Percentiles rank a stretch among this genome's conserved stretches.
phyloP scores from a whole-genome alignment of 92 coral and sea anemone species.

The Chrysogorgia sp. region DNA sequence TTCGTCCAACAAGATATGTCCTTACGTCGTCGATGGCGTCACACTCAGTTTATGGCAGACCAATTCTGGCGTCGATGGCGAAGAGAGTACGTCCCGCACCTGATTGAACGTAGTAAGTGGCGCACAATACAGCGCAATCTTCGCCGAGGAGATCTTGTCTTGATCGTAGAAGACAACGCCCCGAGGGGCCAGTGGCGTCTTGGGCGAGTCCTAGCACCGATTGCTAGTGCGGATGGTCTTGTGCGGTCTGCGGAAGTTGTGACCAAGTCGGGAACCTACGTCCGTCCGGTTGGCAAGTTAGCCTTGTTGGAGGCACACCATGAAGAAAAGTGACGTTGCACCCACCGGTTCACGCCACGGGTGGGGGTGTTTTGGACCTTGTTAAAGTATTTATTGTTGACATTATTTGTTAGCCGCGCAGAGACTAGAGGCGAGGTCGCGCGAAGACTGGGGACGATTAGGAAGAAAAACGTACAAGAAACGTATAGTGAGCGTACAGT shows the following conservation, averaged over 20 bases:
- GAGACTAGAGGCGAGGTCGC: no score
- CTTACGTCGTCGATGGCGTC: constrained; percentile 33
- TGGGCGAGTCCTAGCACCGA: constrained; percentile 39
- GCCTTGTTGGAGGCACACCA: constrained; percentile 44
- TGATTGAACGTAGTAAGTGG: constrained; percentile 55
- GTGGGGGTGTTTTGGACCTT: constrained; percentile 52
- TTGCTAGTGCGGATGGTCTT: constrained; percentile 46
- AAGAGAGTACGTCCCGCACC: constrained; percentile 50
- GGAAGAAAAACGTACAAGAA: no score
- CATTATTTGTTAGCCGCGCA: no score
- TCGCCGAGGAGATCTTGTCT: constrained; percentile 43
- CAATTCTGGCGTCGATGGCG: constrained; percentile 53
- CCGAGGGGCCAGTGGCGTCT: constrained; percentile 36
- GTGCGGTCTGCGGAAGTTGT: constrained; percentile 52
- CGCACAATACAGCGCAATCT: constrained; percentile 42
- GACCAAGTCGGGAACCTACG: constrained; percentile 40
- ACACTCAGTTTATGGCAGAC: constrained; percentile 45
- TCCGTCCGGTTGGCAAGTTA: constrained; percentile 46
- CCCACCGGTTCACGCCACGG: constrained; percentile 45
- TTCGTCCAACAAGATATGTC: constrained; percentile 39
- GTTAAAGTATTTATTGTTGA: no score
- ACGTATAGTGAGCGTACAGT: no score
- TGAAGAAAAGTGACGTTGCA: constrained; percentile 48
- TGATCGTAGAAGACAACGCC: constrained; percentile 35
- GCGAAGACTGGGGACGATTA: no score